These are phyloP conservation scores for Poliocrania exsul DNA, from an alignment of 2,797 vertebrate genomes.

Conservation along the genomic window DNA sequence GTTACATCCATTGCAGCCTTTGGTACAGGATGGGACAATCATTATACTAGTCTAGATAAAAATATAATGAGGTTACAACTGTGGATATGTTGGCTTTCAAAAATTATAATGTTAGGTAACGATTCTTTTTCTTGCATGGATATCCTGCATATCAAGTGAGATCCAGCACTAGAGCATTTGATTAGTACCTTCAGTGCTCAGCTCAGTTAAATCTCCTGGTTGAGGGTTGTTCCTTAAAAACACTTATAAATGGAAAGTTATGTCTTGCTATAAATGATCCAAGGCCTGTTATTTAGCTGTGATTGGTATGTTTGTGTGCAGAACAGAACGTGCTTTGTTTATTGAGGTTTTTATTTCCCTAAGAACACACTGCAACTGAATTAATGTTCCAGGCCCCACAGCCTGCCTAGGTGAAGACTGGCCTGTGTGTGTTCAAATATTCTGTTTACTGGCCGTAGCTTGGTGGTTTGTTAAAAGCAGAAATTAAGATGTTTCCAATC, in stretches of 20 bases:
- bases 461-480: background rate
- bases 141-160: background rate
- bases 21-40: background rate
- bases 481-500: background rate
- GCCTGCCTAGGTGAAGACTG: background rate
- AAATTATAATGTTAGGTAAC: conserved; percentile 44
- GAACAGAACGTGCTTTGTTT: conserved; percentile 9
- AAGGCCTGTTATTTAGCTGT: conserved; percentile 19
- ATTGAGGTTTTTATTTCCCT: conserved; percentile 16
- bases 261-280: background rate
- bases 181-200: conserved; percentile 35
- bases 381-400: background rate
- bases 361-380: background rate
- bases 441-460: background rate
- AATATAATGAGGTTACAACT: background rate
- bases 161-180: background rate
- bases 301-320: background rate
- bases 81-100: conserved; percentile 3
- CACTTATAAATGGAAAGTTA: background rate
- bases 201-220: conserved; percentile 1
- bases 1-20: background rate
- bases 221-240: conserved; percentile 50
- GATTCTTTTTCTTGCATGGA: background rate
- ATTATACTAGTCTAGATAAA: background rate
- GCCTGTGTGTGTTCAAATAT: background rate